A percentile compares a stretch with the other conserved stretches of the same genome.
Conservation (phyloP, 2,888 invertebrate species). For the Drosophila subsilvestris region DNA sequence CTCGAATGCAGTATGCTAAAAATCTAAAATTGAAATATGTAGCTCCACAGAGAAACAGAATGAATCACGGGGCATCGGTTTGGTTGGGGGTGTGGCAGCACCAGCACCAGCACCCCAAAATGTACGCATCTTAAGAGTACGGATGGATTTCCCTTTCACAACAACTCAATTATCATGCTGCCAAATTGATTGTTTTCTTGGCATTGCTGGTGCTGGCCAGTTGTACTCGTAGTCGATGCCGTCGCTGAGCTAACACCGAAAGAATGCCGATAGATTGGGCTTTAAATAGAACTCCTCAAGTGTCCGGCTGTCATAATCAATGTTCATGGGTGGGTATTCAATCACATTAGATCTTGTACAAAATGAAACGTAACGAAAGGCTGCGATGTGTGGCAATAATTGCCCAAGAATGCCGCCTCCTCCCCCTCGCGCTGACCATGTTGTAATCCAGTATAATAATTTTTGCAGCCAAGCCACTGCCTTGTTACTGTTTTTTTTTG, state of each 20-base stretch:
- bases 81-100: conserved; percentile 22
- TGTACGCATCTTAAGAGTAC: conserved; percentile 10
- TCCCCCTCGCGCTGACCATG: conserved; percentile 34
- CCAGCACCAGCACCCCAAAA: conserved; percentile 29
- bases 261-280: conserved; percentile 46
- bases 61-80: conserved; percentile 26
- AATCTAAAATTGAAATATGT: conserved; percentile 28
- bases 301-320: conserved; percentile 72
- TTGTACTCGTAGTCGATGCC: not conserved
- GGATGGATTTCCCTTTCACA: conserved; percentile 44
- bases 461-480: conserved; percentile 30
- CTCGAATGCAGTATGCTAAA: conserved; percentile 62
- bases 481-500: conserved; percentile 50
- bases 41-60: no score
- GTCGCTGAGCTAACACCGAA: conserved; percentile 45
- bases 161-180: conserved; percentile 31
- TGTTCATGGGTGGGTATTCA: conserved; percentile 65
- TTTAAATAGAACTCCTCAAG: conserved; percentile 64
- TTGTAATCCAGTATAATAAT: conserved; percentile 73
- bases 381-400: conserved; percentile 65
- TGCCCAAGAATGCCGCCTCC: conserved; percentile 64
- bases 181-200: conserved; percentile 24
- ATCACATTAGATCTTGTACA: conserved; percentile 44
- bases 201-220: not conserved
- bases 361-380: conserved; percentile 38